phyloP scores from a whole-genome alignment of 2,113 vertebrate genomes.

The Zeus faber region DNA sequence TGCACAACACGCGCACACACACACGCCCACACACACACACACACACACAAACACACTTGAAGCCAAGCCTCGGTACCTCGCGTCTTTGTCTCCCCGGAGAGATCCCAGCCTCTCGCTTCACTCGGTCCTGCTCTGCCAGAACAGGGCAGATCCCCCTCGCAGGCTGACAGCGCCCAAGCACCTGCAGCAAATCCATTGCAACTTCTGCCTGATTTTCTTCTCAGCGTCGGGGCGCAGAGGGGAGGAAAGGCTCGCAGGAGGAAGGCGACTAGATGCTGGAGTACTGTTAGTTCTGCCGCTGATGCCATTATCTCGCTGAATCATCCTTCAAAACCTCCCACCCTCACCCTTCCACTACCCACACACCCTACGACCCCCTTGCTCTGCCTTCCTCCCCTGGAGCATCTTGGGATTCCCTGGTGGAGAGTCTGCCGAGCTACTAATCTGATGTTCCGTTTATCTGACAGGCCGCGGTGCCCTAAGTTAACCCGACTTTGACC shows the following conservation, averaged over 20 bases:
- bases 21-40: background rate
- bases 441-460: slow-evolving; percentile 43
- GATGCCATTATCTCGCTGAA: slow-evolving; percentile 36
- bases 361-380: background rate
- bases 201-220: slow-evolving; percentile 54
- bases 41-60: background rate
- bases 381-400: slow-evolving; percentile 14
- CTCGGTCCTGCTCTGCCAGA: slow-evolving; percentile 28
- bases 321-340: slow-evolving; percentile 39
- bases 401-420: slow-evolving; percentile 39
- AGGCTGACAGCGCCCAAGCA: slow-evolving; percentile 50
- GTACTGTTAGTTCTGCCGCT: slow-evolving; percentile 39
- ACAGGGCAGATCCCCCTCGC: slow-evolving; percentile 32
- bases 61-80: slow-evolving; percentile 17
- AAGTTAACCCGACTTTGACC: slow-evolving; percentile 56
- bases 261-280: slow-evolving; percentile 28
- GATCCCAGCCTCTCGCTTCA: slow-evolving; percentile 14
- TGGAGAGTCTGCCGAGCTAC: slow-evolving; percentile 34
- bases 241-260: slow-evolving; percentile 47
- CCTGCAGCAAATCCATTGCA: slow-evolving; percentile 52
- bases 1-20: background rate
- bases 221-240: slow-evolving; percentile 40
- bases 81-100: slow-evolving; percentile 25
- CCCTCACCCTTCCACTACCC: too few relatives aligned
- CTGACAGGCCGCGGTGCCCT: slow-evolving; percentile 41